Evolutionary conservation across 2,888 invertebrate genomes (phyloP), one percentile per base, ranked within the genome.

Genomic region (Taenaris catops): DNA sequence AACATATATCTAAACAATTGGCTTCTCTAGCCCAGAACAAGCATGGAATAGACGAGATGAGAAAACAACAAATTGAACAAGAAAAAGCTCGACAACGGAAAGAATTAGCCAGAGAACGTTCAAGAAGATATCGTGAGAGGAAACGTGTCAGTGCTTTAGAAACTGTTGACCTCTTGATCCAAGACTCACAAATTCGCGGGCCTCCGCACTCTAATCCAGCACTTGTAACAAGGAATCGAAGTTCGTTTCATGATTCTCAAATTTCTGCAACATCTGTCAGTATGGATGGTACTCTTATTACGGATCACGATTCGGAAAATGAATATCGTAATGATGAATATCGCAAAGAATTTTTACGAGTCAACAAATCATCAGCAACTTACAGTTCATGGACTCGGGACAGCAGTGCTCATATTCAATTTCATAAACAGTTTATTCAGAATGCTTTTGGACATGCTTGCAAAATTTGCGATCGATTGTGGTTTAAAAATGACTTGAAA

Each of bases 401-500:
- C 19, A 19, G 19, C 7, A 19, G n/a, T 19, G 19, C 19, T 7
- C 19, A 19, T 7, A 7, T 6, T 3, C 19, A 19, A 19, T 19
- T 19, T n/a, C 18, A 19, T n/a, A 19, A 19, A 19, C 18, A 19
- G 18, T 19, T 19, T 19, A n/a, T 19, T 4, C 18, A 19, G 18
- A 44, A 49, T 43, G 25, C 18, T 18, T 44, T 51, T 41, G 52
- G 46, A 25, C 32, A 36, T 38, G 33, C 27, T 32, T 50, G 48
- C 27, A 25, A 17, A 20, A 34, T 51, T 42, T 48, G 49, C 28
- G 46, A 51, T 36, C 35, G 45, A 34, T 19, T 47, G 16, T 49
- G 44, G 46, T 51, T 45, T 20, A 25, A 45, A 38, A 46, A 29
- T 33, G 44, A 46, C 25, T 38, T 50, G 27, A 49, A 43, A 43